A percentile compares a stretch with the other conserved stretches of the same genome.
Evolutionary conservation across 2,888 invertebrate genomes (phyloP).

Genomic region (Agrilus cyanescens): DNA sequence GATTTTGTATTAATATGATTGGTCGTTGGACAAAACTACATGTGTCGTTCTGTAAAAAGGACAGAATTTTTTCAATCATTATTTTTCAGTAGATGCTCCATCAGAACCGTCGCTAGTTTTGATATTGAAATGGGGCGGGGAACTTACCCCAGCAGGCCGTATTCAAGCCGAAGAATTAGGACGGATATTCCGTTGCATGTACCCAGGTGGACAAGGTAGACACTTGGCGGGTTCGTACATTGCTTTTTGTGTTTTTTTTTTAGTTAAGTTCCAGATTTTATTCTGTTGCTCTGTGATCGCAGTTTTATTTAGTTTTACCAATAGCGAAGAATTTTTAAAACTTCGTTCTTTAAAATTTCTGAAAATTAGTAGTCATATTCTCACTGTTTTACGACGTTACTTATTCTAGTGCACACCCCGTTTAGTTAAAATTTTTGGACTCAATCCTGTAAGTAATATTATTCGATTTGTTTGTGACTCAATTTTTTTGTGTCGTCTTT

Average conservation of each 20-base stretch:
- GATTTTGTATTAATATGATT: background rate
- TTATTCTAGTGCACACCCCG: too few species aligned
- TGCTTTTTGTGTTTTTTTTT: constrained; percentile 20
- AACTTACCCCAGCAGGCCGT: constrained; percentile 93
- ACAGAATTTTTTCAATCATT: constrained; percentile 5
- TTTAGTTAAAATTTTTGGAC: too few species aligned
- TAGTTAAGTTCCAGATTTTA: background rate
- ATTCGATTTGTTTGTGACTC: too few species aligned
- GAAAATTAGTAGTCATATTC: too few species aligned
- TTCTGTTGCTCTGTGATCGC: background rate
- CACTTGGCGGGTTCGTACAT: constrained; percentile 62
- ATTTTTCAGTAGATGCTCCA: constrained; percentile 56
- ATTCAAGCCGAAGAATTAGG: constrained; percentile 97
- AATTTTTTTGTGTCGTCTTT: background rate
- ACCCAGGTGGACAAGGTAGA: constrained; percentile 93
- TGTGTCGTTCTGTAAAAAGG: background rate
- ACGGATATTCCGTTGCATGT: constrained; percentile 97
- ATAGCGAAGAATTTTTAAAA: too few species aligned
- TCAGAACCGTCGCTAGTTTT: constrained; percentile 90
- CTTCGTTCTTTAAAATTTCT: too few species aligned
- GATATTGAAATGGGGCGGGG: constrained; percentile 99
- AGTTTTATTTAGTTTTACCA: constrained; percentile 1
- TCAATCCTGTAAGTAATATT: too few species aligned
- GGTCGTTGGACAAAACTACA: too few species aligned
- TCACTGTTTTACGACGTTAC: too few species aligned